Base-by-base conservation (phyloP, 2,888 invertebrate species). In the Dasysyrphus tricinctus region DNA sequence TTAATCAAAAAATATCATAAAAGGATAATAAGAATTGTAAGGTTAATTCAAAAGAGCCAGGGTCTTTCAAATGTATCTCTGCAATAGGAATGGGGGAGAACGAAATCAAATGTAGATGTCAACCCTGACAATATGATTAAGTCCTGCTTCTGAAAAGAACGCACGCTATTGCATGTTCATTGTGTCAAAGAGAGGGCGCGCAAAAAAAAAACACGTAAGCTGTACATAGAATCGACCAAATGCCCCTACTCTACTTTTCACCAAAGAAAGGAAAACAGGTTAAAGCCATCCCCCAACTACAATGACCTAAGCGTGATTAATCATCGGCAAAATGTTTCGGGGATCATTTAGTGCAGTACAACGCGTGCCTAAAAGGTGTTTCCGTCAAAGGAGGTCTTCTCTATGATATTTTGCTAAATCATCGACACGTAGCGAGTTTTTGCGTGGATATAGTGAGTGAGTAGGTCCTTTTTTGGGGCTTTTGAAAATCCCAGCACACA, bases 251-350 rank as follows among this genome's bases (percentile, higher is more conserved):
- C 44, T 5, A 8, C n/a, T 1, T 6, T 63, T 51, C 69, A 57
- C 5, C 34, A 54, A 75, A 54, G 29, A 39, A 42, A 65, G n/a
- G 6, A 67, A 65, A 69, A 42, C 24, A 39, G 77, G 57, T 59
- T 73, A 78, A 47, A 73, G 70, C 56, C 59, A 75, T 72, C 67
- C 75, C 75, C 49, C 34, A 16, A 19, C 24, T 24, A 24, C 47
- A 86, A 79, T 82, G 82, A 75, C 81, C 81, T 65, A 86, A 79
- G 74, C 86, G 86, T 86, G 86, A 86, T 86, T 86, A 86, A 86
- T 86, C 86, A 86, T 81, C 81, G 70, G 82, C 63, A 76, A 86
- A 86, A 81, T 76, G 69, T 70, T 74, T 79, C 67, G 57, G 74
- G 34, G 51, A 67, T 76, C 73, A 69, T 81, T 83, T 69, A 77